These are phyloP conservation scores for Caiman crocodilus DNA, from an alignment of 2,797 vertebrate species.

Conservation along the genomic window DNA sequence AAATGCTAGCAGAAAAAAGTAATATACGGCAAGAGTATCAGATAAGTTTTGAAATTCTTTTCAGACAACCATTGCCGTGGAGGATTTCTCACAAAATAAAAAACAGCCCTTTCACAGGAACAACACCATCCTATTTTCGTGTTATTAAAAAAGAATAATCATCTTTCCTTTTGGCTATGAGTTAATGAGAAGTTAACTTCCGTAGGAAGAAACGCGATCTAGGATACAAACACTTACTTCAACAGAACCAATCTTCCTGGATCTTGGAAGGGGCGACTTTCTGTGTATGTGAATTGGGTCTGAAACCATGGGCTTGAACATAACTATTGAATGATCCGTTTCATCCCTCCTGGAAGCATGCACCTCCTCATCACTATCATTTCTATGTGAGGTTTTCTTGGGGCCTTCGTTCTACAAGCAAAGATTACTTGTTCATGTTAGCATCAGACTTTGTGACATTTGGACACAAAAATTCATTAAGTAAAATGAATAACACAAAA, in stretches of 20 bases:
- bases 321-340: constrained; percentile 84
- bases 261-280: constrained; percentile 89
- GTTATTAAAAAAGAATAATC: constrained; percentile 30
- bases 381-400: constrained; percentile 80
- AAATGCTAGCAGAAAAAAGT: not conserved
- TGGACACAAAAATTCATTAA: not conserved
- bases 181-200: not conserved
- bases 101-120: not conserved
- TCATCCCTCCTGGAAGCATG: constrained; percentile 84
- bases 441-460: not conserved
- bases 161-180: not conserved
- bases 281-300: constrained; percentile 93
- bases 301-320: constrained; percentile 91
- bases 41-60: not conserved
- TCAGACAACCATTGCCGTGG: constrained; percentile 11
- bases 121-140: not conserved
- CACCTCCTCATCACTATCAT: constrained; percentile 87
- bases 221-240: constrained; percentile 86
- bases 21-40: not conserved
- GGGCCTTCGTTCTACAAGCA: constrained; percentile 85
- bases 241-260: constrained; percentile 88
- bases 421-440: not conserved
- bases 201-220: not conserved
- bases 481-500: not conserved
- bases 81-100: not conserved